Conservation (phyloP, 2,888 invertebrate genomes). For the Cerastoderma edule region DNA sequence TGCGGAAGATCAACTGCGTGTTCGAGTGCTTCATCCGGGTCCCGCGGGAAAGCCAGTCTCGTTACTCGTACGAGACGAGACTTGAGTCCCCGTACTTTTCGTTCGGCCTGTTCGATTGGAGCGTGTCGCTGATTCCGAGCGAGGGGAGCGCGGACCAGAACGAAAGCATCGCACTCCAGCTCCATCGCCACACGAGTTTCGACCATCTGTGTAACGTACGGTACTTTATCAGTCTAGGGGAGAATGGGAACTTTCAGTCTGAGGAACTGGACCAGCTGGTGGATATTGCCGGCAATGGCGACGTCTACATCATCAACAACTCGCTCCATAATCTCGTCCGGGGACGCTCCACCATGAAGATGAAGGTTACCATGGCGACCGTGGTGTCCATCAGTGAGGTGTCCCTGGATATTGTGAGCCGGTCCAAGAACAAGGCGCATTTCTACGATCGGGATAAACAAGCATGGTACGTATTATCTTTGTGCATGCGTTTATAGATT, state of each 20-base stretch:
- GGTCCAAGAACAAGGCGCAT: conserved; percentile 82
- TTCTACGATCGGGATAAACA: conserved; percentile 93
- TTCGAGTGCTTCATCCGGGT: conserved; percentile 87
- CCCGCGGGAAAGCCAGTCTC: conserved; percentile 83
- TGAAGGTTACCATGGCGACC: conserved; percentile 90
- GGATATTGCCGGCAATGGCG: conserved; percentile 77
- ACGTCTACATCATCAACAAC: conserved; percentile 74
- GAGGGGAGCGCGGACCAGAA: conserved; percentile 75
- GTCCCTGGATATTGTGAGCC: conserved; percentile 76
- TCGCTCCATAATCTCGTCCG: conserved; percentile 72
- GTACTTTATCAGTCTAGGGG: conserved; percentile 86
- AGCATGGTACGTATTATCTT: conserved; percentile 88
- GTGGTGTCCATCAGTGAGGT: conserved; percentile 89
- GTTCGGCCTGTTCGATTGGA: conserved; percentile 93
- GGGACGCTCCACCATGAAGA: conserved; percentile 85
- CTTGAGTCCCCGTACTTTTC: conserved; percentile 89
- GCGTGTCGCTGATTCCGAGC: conserved; percentile 85
- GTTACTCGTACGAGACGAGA: conserved; percentile 71
- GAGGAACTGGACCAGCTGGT: conserved; percentile 78
- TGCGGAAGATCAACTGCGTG: conserved; percentile 90
- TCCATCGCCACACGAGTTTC: conserved; percentile 91
- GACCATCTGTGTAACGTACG: conserved; percentile 91
- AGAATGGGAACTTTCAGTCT: conserved; percentile 77
- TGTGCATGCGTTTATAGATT: no score
- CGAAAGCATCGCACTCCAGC: conserved; percentile 82